Conservation (phyloP, 2,888 invertebrate genomes). For the Amblyjoppa fuscipennis region DNA sequence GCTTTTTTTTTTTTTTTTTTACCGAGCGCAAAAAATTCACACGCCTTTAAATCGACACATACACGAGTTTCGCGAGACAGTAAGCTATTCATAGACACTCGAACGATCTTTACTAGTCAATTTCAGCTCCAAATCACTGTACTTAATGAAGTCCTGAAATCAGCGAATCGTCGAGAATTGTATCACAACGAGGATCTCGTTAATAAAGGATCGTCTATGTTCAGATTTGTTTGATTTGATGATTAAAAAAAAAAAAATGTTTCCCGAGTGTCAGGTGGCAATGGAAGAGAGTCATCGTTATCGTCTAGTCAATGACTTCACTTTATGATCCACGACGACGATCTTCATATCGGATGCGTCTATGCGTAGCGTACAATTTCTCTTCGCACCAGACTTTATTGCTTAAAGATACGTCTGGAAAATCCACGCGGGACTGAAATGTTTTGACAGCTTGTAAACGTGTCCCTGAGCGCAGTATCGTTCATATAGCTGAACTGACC, state of each 20-base stretch:
- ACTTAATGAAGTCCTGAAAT: constrained; percentile 38
- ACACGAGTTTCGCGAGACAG: neutral
- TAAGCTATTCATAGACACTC: constrained; percentile 16
- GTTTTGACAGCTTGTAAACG: neutral
- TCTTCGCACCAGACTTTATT: neutral
- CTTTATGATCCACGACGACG: neutral
- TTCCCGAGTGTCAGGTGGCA: neutral
- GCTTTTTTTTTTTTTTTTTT: too few relatives aligned
- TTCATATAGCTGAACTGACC: constrained; percentile 39
- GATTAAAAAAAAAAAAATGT: neutral
- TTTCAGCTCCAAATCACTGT: constrained; percentile 33
- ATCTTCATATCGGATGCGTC: neutral
- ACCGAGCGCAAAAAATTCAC: too few relatives aligned
- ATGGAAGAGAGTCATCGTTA: neutral
- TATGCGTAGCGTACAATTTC: neutral
- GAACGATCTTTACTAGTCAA: constrained; percentile 51
- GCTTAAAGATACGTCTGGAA: neutral
- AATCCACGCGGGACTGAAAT: neutral
- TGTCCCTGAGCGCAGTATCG: neutral
- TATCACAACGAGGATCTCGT: neutral
- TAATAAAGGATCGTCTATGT: constrained; percentile 22
- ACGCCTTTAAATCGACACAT: neutral
- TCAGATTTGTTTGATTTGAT: neutral
- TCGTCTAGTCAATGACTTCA: neutral
- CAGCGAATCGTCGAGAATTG: neutral